Evolutionary conservation across 2,888 invertebrate species (phyloP), one percentile per base, ranked within the genome.

Genomic region (Troides helena): DNA sequence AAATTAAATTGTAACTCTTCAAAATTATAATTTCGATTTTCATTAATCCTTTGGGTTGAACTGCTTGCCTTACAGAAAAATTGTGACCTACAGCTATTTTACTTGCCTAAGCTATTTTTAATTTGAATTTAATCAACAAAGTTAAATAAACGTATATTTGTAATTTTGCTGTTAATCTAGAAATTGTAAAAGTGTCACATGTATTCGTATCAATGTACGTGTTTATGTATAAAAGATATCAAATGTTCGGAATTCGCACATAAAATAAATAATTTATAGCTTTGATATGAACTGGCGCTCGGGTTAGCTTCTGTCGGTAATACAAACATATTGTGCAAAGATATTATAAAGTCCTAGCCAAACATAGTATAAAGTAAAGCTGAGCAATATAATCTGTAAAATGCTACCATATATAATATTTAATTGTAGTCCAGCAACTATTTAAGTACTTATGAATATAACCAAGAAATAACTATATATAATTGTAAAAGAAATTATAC

Each of bases 261-360:
- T 73, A 73, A 75, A 73, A 70, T 58, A 25, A 30, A 46, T 75
- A 75, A 76, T 77, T 72, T 76, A 71, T 69, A 67, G 65, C 36
- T 63, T 71, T 65, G 67, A 71, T 72, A 70, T 61, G 60, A 46
- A 25, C 65, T 25, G 25, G 53, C 65, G 56, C 61, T 60, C 58
- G 23, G 57, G 50, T 39, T 66, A 59, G 59, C 59, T 62, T 53
- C 58, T 50, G 65, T 8, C 39, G 65, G 50, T 53, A 59, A 56
- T 58, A 59, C 59, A 70, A 53, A 70, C 66, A 59, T 70, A 62
- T 65, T 53, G 53, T 36, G 17, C 62, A 6, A 6, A 58, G 62
- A 70, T 70, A 66, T 59, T 30, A 30, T 59, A 23, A 50, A 18
- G n/a, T 21, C 46, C 18, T 58, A 50, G 18, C 57, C 50, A 50